Conservation (phyloP, 2,888 invertebrate species). For the Cheilosia scutellata region DNA sequence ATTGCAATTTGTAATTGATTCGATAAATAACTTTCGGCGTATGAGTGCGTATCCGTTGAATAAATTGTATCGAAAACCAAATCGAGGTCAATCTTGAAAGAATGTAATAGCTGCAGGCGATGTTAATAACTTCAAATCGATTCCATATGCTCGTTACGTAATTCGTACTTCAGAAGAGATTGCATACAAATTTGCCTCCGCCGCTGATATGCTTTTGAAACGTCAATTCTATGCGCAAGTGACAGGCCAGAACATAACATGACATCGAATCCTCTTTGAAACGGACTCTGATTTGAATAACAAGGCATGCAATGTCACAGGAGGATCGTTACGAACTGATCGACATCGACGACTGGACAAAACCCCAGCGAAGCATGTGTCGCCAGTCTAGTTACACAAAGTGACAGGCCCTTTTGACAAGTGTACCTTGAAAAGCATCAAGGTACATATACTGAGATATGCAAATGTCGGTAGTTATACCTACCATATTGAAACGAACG, state of each 20-base stretch:
- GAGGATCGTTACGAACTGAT: slow-evolving; percentile 43
- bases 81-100: slow-evolving; percentile 53
- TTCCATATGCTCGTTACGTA: slow-evolving; percentile 34
- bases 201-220: slow-evolving; percentile 47
- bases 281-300: slow-evolving; percentile 14
- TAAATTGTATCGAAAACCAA: slow-evolving; percentile 1
- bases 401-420: slow-evolving; percentile 67
- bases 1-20: slow-evolving; percentile 44
- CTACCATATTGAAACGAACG: slow-evolving; percentile 25
- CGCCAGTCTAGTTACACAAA: slow-evolving; percentile 59
- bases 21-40: slow-evolving; percentile 31
- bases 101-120: slow-evolving; percentile 13
- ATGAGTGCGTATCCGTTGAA: slow-evolving; percentile 17
- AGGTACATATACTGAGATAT: slow-evolving; percentile 26
- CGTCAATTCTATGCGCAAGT: slow-evolving; percentile 45
- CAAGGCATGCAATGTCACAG: slow-evolving; percentile 29
- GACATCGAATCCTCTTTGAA: slow-evolving; percentile 52
- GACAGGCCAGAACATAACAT: slow-evolving; percentile 36
- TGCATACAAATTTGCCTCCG: slow-evolving; percentile 6
- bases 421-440: slow-evolving; percentile 65
- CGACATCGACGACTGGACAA: slow-evolving; percentile 50
- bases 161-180: slow-evolving; percentile 20
- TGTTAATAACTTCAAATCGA: slow-evolving; percentile 21
- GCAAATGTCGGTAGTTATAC: slow-evolving; percentile 47
- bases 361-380: slow-evolving; percentile 42